Evolutionary conservation across 2,888 invertebrate genomes (phyloP), one percentile per base, ranked within the genome.

Genomic region (Drosophila greeni): DNA sequence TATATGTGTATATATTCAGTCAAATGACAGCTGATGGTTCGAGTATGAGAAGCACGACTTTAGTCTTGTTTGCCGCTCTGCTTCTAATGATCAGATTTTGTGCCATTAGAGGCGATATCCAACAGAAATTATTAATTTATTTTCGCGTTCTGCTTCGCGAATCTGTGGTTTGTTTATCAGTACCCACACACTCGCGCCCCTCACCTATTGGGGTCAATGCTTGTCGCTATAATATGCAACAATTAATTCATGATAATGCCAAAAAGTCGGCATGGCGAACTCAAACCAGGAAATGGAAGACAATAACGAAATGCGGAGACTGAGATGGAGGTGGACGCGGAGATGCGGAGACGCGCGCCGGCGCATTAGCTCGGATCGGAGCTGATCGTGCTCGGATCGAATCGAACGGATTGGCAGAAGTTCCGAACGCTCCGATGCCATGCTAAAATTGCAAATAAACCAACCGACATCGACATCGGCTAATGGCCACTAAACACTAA

Each of bases 261-360:
- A 53, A 71, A 51, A 65, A 58, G 55, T 60, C 66, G 61, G 56
- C 68, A 64, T 47, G 5, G 70, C 72, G 66, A 73, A 72, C 57
- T 24, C 71, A 64, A 80, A 80, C 75, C 80, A 80, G 81, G 81
- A 82, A 82, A 74, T 82, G 55, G 61, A 70, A 73, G 65, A 70
- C 66, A 73, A 68, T 66, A 79, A 74, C 71, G 74, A 76, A 73
- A 70, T 66, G 58, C 74, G 65, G 60, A 71, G 45, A 47, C 45
- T 45, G 8, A 18, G 29, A 29, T 8, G 11, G 42, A 42, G 40
- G 43, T 16, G 42, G 42, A 29, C 29, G 29, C 2, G 18, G 45
- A 47, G 42, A 29, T 18, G 29, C 2, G 18, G 45, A 47, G 71
- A 69, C 69, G 67, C 57, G 64, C 39, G 64, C 36, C 60, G 66